Conservation (phyloP, 2,888 invertebrate genomes). For the Oxytorus armatus region DNA sequence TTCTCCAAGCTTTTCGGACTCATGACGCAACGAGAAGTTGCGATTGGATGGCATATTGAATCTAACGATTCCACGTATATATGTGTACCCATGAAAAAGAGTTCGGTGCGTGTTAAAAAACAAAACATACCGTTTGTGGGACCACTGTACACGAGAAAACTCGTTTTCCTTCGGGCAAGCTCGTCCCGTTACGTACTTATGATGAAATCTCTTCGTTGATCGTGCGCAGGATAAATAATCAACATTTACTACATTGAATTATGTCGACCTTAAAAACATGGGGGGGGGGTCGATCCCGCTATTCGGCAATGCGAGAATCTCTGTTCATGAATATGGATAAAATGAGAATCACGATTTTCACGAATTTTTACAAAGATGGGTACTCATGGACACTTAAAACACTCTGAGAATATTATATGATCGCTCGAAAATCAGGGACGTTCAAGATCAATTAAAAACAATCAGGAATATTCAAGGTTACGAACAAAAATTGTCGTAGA, state of each 20-base stretch:
- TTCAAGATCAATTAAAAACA: no score
- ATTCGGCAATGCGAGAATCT: background rate
- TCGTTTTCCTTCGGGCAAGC: background rate
- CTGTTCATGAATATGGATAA: background rate
- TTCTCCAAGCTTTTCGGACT: background rate
- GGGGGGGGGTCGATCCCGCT: background rate
- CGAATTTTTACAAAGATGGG: background rate
- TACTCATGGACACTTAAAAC: no score
- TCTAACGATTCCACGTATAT: background rate
- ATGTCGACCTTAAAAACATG: conserved; percentile 22
- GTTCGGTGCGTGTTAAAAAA: no score
- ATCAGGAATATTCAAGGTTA: no score
- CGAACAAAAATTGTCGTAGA: no score
- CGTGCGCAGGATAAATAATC: conserved; percentile 6
- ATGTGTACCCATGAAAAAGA: background rate
- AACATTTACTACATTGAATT: conserved; percentile 16
- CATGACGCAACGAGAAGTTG: conserved; percentile 34
- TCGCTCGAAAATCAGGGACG: no score
- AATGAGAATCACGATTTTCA: background rate
- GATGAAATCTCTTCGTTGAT: conserved; percentile 41
- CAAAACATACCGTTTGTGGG: background rate
- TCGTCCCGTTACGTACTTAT: background rate
- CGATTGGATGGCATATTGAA: background rate
- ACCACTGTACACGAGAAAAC: conserved; percentile 13
- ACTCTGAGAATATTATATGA: no score